Evolutionary conservation across 2,113 vertebrate genomes (phyloP).

Genomic region (Lasiurus cinereus): DNA sequence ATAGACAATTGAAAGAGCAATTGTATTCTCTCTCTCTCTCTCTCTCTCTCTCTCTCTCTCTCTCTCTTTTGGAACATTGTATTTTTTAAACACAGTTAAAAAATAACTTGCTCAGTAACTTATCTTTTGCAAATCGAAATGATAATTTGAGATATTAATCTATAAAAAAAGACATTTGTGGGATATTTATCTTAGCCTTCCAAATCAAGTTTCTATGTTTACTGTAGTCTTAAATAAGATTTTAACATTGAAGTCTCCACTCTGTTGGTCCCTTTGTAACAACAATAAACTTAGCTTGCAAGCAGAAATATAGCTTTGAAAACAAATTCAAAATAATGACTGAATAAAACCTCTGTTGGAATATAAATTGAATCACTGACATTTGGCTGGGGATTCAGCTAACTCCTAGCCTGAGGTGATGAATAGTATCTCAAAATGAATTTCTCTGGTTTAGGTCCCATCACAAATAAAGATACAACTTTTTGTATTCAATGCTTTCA

Average conservation of each 20-base stretch:
- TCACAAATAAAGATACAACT: constrained; percentile 49
- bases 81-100: constrained; percentile 13
- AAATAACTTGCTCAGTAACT: constrained; percentile 7
- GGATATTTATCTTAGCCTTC: constrained; percentile 4
- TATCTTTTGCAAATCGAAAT: constrained; percentile 14
- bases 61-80: neutral
- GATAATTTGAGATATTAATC: constrained; percentile 32
- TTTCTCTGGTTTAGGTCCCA: constrained; percentile 22
- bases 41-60: neutral
- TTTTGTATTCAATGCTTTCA: constrained; percentile 43
- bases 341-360: constrained; percentile 51
- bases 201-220: constrained; percentile 50
- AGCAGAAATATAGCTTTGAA: constrained; percentile 27
- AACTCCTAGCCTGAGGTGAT: constrained; percentile 51
- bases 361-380: constrained; percentile 59
- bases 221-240: constrained; percentile 17
- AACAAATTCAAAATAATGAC: constrained; percentile 57
- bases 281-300: neutral
- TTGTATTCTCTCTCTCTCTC: neutral
- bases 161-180: neutral
- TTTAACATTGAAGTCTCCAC: neutral
- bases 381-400: constrained; percentile 41
- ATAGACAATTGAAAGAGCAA: neutral
- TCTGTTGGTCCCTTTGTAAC: neutral
- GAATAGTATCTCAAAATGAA: constrained; percentile 63